Evolutionary conservation across 2,113 vertebrate genomes (phyloP).

Genomic region (Recurvirostra avosetta): DNA sequence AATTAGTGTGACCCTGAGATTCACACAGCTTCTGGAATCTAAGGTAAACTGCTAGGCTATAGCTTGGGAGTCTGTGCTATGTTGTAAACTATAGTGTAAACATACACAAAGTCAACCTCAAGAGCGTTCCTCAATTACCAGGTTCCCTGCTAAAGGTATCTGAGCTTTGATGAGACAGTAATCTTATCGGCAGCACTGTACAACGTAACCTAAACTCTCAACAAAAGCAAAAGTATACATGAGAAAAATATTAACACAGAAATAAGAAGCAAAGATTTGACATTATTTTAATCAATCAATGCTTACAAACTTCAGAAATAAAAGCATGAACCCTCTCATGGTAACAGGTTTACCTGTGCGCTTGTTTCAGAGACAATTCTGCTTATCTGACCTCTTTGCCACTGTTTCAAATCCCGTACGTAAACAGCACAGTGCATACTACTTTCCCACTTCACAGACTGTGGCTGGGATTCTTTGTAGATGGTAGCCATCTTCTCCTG

Average conservation of each 20-base stretch:
- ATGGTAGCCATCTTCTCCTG: slow-evolving; percentile 76
- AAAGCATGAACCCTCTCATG: neutral
- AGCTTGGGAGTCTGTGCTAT: neutral
- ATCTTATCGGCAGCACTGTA: neutral
- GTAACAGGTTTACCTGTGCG: slow-evolving; percentile 76
- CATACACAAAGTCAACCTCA: neutral
- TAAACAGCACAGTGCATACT: slow-evolving; percentile 84
- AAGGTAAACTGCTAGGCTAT: neutral
- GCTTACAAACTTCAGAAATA: neutral
- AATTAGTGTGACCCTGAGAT: neutral
- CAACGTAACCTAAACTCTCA: accelerated
- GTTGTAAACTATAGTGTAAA: neutral
- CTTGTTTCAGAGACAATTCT: slow-evolving; percentile 68
- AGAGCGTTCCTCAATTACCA: neutral
- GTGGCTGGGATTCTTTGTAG: slow-evolving; percentile 70
- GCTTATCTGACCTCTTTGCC: slow-evolving; percentile 84
- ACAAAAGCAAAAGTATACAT: neutral
- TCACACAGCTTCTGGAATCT: neutral
- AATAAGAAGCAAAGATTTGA: neutral
- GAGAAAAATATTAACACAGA: neutral
- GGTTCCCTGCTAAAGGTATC: neutral
- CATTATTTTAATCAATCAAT: neutral
- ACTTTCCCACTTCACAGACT: slow-evolving; percentile 75
- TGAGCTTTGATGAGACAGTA: neutral
- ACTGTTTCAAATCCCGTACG: slow-evolving; percentile 71